Conservation (phyloP, 2,113 vertebrate species). For the Thomomys bottae region DNA sequence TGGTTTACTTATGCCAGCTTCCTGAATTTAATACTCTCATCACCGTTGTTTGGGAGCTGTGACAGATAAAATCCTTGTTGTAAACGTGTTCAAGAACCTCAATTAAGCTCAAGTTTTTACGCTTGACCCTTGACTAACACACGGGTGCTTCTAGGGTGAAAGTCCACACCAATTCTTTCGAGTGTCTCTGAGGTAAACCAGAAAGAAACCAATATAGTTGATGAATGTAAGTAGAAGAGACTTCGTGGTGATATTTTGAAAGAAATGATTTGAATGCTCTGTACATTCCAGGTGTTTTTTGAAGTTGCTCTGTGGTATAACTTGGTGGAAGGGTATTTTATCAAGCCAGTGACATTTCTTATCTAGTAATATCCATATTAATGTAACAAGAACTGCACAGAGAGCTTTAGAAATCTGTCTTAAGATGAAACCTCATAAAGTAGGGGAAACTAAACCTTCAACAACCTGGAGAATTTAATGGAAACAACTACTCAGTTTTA, state of each 20-base stretch:
- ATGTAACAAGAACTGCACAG: not conserved
- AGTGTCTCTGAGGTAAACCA: not conserved
- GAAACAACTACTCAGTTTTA: conserved; percentile 48
- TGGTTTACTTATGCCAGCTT: not conserved
- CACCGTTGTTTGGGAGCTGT: not conserved
- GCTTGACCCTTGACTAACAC: not conserved
- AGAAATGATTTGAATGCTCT: conserved; percentile 4
- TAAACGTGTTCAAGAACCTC: not conserved
- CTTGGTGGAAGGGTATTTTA: conserved; percentile 26
- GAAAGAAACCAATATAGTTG: not conserved
- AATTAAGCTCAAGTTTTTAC: not conserved
- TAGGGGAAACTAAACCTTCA: conserved; percentile 43
- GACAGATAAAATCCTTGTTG: not conserved
- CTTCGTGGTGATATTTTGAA: conserved; percentile 1
- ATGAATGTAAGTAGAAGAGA: conserved; percentile 12
- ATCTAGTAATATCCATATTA: conserved; percentile 27
- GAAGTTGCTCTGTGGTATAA: not conserved
- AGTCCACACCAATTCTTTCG: not conserved
- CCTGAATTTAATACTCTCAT: conserved; percentile 15
- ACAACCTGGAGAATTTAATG: conserved; percentile 49
- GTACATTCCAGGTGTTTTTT: not conserved
- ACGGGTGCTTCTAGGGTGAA: not conserved
- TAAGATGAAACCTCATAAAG: conserved; percentile 28
- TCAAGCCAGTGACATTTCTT: conserved; percentile 23
- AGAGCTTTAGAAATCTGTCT: conserved; percentile 47